Evolutionary conservation across 2,888 invertebrate genomes (phyloP).

Genomic region (Steinernema carpocapsae): DNA sequence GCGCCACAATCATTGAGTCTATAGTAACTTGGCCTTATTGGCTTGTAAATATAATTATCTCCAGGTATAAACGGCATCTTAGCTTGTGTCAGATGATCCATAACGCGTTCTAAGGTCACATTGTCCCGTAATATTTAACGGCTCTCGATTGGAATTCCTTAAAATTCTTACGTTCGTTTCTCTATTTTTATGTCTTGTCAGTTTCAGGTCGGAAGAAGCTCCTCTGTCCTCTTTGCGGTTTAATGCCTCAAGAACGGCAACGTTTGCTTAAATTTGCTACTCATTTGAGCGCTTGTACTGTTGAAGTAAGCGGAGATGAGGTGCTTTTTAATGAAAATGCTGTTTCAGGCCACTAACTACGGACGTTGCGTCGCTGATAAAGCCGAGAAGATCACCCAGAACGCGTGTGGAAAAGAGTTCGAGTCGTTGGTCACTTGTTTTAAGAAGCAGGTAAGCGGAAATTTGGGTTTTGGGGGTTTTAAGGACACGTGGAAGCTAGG

Average conservation of each 20-base stretch:
- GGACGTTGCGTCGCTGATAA: constrained; percentile 82
- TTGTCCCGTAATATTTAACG: too few relatives aligned
- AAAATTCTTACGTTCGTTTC: neutral
- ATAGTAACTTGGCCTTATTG: too few relatives aligned
- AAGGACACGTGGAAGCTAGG: too few relatives aligned
- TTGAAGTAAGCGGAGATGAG: constrained; percentile 47
- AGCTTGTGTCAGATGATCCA: too few relatives aligned
- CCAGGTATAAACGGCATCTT: too few relatives aligned
- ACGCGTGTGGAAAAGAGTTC: constrained; percentile 82
- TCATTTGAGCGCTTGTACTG: constrained; percentile 54
- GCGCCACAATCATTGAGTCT: too few relatives aligned
- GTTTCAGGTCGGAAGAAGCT: neutral
- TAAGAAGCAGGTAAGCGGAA: constrained; percentile 75
- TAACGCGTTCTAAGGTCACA: too few relatives aligned
- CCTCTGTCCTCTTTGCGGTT: neutral
- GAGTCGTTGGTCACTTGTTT: constrained; percentile 79
- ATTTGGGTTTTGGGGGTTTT: neutral
- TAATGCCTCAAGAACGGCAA: constrained; percentile 53
- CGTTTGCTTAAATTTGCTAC: constrained; percentile 58
- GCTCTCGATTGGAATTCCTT: too few relatives aligned
- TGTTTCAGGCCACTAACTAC: constrained; percentile 75
- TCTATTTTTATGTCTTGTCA: neutral
- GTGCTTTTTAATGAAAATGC: neutral
- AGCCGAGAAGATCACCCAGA: constrained; percentile 77
- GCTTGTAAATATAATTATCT: too few relatives aligned